A percentile compares a stretch with the other conserved stretches of the same genome.
phyloP scores from a whole-genome alignment of 2,113 vertebrate species.

The Cisticola juncidis region DNA sequence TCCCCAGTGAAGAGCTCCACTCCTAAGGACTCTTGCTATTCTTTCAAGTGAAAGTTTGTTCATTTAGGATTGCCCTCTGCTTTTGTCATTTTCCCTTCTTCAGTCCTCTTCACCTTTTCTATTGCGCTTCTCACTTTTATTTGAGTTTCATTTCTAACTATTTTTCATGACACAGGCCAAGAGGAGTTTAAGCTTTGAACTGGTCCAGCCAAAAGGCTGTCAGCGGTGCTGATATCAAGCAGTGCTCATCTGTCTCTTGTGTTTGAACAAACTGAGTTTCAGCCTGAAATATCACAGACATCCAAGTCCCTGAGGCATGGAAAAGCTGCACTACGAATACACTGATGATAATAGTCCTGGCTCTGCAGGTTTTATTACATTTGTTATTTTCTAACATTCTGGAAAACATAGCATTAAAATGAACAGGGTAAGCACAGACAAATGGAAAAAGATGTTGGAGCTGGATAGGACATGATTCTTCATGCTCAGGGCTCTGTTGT shows the following conservation, averaged over 20 bases:
- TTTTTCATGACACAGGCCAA: background rate
- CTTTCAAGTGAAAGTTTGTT: background rate
- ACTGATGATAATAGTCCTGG: background rate
- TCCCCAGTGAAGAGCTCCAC: background rate
- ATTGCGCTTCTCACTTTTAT: background rate
- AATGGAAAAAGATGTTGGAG: background rate
- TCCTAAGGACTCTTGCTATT: background rate
- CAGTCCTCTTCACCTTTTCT: background rate
- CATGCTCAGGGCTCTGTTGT: background rate
- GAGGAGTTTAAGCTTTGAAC: background rate
- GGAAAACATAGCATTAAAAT: background rate
- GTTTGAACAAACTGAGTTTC: background rate
- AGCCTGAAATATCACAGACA: background rate
- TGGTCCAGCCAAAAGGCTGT: background rate
- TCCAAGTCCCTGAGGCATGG: background rate
- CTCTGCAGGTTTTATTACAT: background rate
- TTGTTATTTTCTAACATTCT: background rate
- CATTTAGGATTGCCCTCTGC: background rate
- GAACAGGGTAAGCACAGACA: background rate
- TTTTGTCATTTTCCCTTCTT: background rate
- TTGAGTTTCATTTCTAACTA: background rate
- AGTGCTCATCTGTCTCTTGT: background rate
- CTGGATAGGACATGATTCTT: background rate
- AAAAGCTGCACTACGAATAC: background rate
- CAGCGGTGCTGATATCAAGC: background rate